Percentiles rank a stretch among this genome's conserved stretches.
phyloP scores from a whole-genome alignment of 1,140 invertebrate species.

The Cotesia glomerata region DNA sequence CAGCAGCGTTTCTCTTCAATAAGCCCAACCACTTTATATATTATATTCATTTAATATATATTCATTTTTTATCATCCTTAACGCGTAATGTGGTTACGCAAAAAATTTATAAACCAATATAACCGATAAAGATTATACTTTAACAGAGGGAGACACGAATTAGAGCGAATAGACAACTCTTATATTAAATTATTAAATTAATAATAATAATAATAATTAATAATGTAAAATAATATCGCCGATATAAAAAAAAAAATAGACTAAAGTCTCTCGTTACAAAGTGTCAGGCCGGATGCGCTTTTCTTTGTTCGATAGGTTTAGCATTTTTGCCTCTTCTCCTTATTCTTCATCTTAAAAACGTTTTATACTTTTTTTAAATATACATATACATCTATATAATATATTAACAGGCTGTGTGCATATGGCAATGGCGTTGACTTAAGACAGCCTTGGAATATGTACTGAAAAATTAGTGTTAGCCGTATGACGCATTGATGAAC shows the following conservation, averaged over 20 bases:
- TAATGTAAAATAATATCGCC: too few relatives aligned
- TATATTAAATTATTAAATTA: too few relatives aligned
- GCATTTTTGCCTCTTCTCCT: too few relatives aligned
- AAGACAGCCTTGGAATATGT: conserved; percentile 16
- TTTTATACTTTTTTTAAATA: neutral
- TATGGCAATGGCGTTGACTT: conserved; percentile 25
- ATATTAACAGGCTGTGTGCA: conserved; percentile 17
- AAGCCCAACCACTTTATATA: neutral
- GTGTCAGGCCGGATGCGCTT: conserved; percentile 26
- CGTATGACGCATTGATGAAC: conserved; percentile 27
- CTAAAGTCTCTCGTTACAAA: conserved; percentile 25
- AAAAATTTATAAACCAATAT: conserved; percentile 35
- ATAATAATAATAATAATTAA: too few relatives aligned
- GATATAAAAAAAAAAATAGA: conserved; percentile 15
- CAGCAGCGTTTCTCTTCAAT: conserved; percentile 10
- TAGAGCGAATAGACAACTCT: conserved; percentile 22
- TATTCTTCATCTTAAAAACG: conserved; percentile 14
- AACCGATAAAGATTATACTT: neutral
- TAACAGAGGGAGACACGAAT: conserved; percentile 24
- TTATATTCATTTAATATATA: neutral
- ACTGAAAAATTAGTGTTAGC: conserved; percentile 26
- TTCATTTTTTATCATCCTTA: conserved; percentile 40
- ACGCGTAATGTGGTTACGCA: conserved; percentile 48
- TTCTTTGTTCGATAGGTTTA: conserved; percentile 34
- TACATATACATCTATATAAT: neutral